phyloP scores from a whole-genome alignment of 2,113 vertebrate species.

The Tursiops truncatus region DNA sequence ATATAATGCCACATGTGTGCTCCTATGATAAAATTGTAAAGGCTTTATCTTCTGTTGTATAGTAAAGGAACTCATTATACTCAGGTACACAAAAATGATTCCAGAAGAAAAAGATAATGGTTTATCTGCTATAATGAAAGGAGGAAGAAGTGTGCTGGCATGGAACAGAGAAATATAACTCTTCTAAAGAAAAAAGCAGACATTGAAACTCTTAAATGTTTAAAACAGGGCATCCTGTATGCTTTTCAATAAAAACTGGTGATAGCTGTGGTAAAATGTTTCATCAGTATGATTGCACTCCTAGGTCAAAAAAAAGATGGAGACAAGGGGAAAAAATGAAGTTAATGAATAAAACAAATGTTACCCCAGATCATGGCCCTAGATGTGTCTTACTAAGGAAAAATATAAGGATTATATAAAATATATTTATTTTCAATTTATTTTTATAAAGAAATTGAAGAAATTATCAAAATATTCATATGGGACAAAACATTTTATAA shows the following conservation, averaged over 20 bases:
- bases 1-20: conserved; percentile 47
- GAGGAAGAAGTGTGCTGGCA: conserved; percentile 27
- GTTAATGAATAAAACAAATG: conserved; percentile 74
- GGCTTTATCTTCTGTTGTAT: conserved; percentile 57
- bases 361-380: background rate
- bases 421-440: conserved; percentile 37
- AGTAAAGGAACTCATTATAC: conserved; percentile 44
- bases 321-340: conserved; percentile 27
- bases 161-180: conserved; percentile 60
- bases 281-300: conserved; percentile 60
- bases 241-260: conserved; percentile 72
- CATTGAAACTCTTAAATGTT: conserved; percentile 66
- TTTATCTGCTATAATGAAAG: conserved; percentile 68
- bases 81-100: conserved; percentile 63
- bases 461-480: conserved; percentile 7
- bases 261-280: conserved; percentile 72
- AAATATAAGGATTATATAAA: conserved; percentile 13
- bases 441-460: conserved; percentile 16
- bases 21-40: conserved; percentile 62
- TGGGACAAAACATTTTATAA: conserved; percentile 27
- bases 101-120: conserved; percentile 61
- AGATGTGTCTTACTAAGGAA: conserved; percentile 18
- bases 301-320: conserved; percentile 55
- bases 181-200: conserved; percentile 72
- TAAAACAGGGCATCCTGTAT: conserved; percentile 73